Percentiles rank a stretch among this genome's conserved stretches.
These are phyloP conservation scores for Microtus oregoni DNA, from an alignment of 2,113 vertebrate species.

Conservation along the genomic window DNA sequence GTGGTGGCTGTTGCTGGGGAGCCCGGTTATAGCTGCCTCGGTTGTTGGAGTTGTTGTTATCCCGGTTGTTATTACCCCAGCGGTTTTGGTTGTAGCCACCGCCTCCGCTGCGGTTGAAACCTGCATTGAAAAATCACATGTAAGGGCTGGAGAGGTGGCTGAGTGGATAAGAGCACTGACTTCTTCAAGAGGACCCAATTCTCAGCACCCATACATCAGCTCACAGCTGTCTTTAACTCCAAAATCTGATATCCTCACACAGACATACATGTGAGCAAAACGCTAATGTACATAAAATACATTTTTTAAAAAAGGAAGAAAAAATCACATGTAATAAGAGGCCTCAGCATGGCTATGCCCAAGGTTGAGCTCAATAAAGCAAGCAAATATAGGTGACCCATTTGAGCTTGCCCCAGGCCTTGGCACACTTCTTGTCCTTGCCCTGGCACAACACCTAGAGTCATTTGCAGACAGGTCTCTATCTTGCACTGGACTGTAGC, in stretches of 20 bases:
- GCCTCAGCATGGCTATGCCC: background rate
- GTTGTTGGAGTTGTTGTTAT: conserved; percentile 87
- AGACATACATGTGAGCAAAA: too few relatives aligned
- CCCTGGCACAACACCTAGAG: background rate
- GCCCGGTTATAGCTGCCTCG: conserved; percentile 90
- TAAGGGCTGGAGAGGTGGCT: too few relatives aligned
- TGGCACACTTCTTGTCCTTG: rapidly evolving
- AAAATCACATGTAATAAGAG: background rate
- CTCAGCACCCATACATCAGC: too few relatives aligned
- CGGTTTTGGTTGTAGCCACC: conserved; percentile 91
- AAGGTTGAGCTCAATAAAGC: background rate
- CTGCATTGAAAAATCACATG: conserved; percentile 77
- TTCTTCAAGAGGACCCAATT: too few relatives aligned
- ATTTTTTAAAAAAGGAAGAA: too few relatives aligned
- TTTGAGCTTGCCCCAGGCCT: background rate
- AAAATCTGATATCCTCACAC: too few relatives aligned
- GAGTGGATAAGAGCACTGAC: too few relatives aligned
- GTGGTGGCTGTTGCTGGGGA: conserved; percentile 88
- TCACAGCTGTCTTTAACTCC: too few relatives aligned
- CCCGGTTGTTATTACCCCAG: conserved; percentile 90
- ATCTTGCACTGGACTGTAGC: background rate
- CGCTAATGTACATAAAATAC: too few relatives aligned
- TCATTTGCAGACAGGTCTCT: background rate
- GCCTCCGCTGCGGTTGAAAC: conserved; percentile 88
- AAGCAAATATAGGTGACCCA: background rate